Evolutionary conservation across 2,113 vertebrate genomes (phyloP), one percentile per base, ranked within the genome.

Genomic region (Rhizomys pruinosus): DNA sequence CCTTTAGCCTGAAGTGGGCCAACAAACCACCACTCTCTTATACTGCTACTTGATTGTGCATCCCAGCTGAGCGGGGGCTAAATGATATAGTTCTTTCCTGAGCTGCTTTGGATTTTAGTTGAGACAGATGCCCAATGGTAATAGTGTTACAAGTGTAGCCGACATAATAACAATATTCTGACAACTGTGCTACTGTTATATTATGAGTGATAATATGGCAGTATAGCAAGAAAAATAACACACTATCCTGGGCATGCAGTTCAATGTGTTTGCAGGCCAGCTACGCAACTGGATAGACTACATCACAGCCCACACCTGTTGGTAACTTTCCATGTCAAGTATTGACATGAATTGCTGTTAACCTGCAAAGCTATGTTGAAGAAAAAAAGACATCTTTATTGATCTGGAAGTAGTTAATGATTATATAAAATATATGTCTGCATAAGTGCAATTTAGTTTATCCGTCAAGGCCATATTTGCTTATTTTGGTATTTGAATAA

Each of bases 401-500:
- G 22, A 77, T 92, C 4, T 68, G 66, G n/a, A 68, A 84, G 44
- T 81, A 84, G 19, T 93, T 94, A 92, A 87, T 92, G 76, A 47
- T 85, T 92, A 69, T 66, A 59, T 88, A 76, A 90, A 92, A 77
- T 52, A 34, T 84, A n/a, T n/a, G 39, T 25, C 85, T 91, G 63
- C 16, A n/a, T 84, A 90, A 59, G 74, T 74, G 7, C 42, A 74
- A 0, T 91, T 68, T 80, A 22, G 29, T 66, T 87, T 81, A 9
- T 92, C 37, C 91, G n/a, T 37, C 19, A 90, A 71, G 34, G 52
- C 80, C 16, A 64, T 19, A 22, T 91, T 84, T 94, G 34, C 16
- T 94, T 12, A 47, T 87, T 91, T 78, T 92, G 11, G 37, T 87
- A 91, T 74, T 39, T 82, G 34, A 94, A 78, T 82, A 84, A 77